Conservation (phyloP, 2,888 invertebrate genomes). For the Galeopsomyia nigrocyanea region DNA sequence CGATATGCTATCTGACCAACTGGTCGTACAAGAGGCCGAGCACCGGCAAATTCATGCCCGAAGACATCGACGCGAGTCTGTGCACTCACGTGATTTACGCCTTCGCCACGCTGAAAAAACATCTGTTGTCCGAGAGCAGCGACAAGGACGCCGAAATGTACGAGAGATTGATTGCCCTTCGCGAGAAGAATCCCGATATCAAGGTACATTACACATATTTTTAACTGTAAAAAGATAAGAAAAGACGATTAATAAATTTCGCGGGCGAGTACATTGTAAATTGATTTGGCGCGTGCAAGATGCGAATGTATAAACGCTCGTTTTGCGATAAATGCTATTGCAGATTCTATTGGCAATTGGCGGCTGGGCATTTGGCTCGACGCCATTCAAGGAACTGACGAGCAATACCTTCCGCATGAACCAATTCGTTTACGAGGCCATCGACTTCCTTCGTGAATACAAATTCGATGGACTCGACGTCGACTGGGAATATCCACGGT, state of each 20-base stretch:
- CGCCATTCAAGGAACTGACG: slow-evolving; percentile 92
- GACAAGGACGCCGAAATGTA: slow-evolving; percentile 90
- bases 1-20: slow-evolving; percentile 95
- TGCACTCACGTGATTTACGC: slow-evolving; percentile 97
- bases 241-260: too few relatives aligned
- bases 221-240: too few relatives aligned
- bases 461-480: slow-evolving; percentile 94
- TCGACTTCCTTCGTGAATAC: slow-evolving; percentile 90
- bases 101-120: slow-evolving; percentile 91
- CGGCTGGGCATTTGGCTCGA: slow-evolving; percentile 97
- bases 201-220: slow-evolving; percentile 78
- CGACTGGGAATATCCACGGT: slow-evolving; percentile 94
- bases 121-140: slow-evolving; percentile 83
- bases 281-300: too few relatives aligned
- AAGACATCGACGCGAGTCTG: slow-evolving; percentile 87
- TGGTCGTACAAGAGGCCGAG: slow-evolving; percentile 96
- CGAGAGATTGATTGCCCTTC: slow-evolving; percentile 84
- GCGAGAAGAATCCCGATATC: slow-evolving; percentile 89
- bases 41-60: slow-evolving; percentile 88
- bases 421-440: slow-evolving; percentile 94
- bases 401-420: slow-evolving; percentile 94
- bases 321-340: slow-evolving; percentile 6
- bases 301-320: too few relatives aligned
- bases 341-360: slow-evolving; percentile 89
- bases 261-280: too few relatives aligned